Evolutionary conservation across 2,888 invertebrate genomes (phyloP).

Genomic region (Megaustenia siamemsis): DNA sequence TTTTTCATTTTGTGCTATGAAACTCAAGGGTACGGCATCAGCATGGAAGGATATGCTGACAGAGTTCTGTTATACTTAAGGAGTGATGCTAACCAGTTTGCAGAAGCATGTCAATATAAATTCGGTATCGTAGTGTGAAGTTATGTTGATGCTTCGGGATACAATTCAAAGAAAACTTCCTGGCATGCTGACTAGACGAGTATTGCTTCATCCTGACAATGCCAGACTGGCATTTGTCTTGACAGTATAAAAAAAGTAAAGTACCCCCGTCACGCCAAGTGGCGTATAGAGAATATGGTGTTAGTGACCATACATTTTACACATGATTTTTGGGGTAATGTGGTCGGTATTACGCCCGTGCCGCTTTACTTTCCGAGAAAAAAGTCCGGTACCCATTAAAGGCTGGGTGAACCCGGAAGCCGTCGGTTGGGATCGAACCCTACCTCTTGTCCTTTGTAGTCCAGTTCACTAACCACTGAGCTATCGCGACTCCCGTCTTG

Average conservation of each 20-base stretch:
- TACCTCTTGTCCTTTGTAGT: too few relatives aligned
- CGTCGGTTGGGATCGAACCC: too few relatives aligned
- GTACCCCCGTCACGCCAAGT: too few relatives aligned
- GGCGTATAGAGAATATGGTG: too few relatives aligned
- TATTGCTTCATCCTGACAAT: neutral
- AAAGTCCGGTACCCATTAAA: neutral
- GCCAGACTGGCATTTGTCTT: too few relatives aligned
- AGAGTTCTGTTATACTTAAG: neutral
- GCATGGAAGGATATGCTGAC: slow-evolving; percentile 20
- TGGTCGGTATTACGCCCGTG: too few relatives aligned
- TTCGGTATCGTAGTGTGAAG: neutral
- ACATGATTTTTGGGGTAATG: too few relatives aligned
- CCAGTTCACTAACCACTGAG: too few relatives aligned
- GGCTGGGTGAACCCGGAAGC: neutral
- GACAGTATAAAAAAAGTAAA: too few relatives aligned
- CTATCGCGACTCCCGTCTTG: too few relatives aligned
- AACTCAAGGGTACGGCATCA: neutral
- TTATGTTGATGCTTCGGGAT: neutral
- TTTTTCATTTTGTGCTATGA: neutral
- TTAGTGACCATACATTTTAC: too few relatives aligned
- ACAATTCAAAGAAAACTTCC: slow-evolving; percentile 21
- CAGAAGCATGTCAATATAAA: neutral
- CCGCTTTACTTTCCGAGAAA: neutral
- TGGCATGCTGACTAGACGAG: slow-evolving; percentile 9
- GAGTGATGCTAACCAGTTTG: neutral